These are phyloP conservation scores for Cossypha polioptera DNA, from an alignment of 2,797 vertebrate species.

Conservation along the genomic window DNA sequence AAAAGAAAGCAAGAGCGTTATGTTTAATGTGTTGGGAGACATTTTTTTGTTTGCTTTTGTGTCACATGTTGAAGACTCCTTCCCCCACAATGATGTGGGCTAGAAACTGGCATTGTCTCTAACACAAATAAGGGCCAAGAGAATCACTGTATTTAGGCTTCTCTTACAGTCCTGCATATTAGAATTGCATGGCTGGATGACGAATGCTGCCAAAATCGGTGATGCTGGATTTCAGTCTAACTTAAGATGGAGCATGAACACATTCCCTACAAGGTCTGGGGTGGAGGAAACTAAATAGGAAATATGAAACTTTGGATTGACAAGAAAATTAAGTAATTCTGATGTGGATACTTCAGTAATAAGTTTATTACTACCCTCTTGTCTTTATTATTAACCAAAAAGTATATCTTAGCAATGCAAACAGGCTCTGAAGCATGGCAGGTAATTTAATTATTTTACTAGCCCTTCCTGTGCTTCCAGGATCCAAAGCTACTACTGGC, in stretches of 20 bases:
- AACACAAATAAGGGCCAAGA: background rate
- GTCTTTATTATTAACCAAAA: background rate
- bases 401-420: background rate
- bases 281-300: background rate
- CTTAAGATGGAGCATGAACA: background rate
- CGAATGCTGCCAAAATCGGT: background rate
- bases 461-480: background rate
- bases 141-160: background rate
- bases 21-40: background rate
- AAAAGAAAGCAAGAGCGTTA: background rate
- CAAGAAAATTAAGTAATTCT: background rate
- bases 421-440: background rate
- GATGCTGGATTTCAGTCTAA: background rate
- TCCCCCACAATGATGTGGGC: background rate
- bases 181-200: background rate
- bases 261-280: background rate
- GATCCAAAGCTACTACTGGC: background rate
- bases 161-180: background rate
- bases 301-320: background rate
- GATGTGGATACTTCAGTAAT: background rate
- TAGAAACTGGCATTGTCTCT: slow-evolving; percentile 35
- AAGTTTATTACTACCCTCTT: background rate
- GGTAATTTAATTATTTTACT: background rate
- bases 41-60: slow-evolving; percentile 17
- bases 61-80: slow-evolving; percentile 4